These are phyloP conservation scores for Catonia carolina DNA, from an alignment of 2,888 invertebrate genomes.

Conservation along the genomic window DNA sequence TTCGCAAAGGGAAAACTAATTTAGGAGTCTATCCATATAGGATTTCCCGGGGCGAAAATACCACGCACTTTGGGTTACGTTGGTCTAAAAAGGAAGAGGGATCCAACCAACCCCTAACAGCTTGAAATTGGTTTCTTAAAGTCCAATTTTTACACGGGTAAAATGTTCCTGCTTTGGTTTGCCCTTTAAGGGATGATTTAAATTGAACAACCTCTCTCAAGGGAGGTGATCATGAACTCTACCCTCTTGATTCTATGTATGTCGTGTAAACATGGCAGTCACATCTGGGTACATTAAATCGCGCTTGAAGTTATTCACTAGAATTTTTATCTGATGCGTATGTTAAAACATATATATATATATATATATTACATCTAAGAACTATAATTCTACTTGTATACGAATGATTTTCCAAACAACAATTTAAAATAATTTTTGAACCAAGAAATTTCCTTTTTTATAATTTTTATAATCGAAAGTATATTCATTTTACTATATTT, in stretches of 20 bases:
- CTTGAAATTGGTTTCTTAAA: conserved; percentile 27
- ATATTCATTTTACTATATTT: too few relatives aligned
- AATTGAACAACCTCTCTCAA: conserved; percentile 21
- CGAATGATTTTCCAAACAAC: too few relatives aligned
- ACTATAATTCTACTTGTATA: too few relatives aligned
- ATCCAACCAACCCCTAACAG: conserved; percentile 12
- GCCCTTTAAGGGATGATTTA: conserved; percentile 23
- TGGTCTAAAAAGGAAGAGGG: not conserved
- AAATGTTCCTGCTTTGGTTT: conserved; percentile 22
- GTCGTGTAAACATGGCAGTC: not conserved
- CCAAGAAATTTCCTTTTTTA: too few relatives aligned
- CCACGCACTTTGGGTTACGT: conserved; percentile 24
- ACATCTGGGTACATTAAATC: not conserved
- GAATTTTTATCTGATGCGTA: too few relatives aligned
- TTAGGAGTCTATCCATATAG: conserved; percentile 24
- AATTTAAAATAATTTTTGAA: too few relatives aligned
- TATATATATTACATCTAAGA: too few relatives aligned
- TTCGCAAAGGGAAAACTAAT: conserved; percentile 26
- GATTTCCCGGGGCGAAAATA: conserved; percentile 28
- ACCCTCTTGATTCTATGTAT: conserved; percentile 12
- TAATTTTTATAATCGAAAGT: too few relatives aligned
- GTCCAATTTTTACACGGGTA: conserved; percentile 23
- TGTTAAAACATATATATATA: too few relatives aligned
- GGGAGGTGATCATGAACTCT: conserved; percentile 1
- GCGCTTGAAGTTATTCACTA: too few relatives aligned